Evolutionary conservation across 2,113 vertebrate genomes (phyloP), one percentile per base, ranked within the genome.

Genomic region (Oncorhynchus nerka): DNA sequence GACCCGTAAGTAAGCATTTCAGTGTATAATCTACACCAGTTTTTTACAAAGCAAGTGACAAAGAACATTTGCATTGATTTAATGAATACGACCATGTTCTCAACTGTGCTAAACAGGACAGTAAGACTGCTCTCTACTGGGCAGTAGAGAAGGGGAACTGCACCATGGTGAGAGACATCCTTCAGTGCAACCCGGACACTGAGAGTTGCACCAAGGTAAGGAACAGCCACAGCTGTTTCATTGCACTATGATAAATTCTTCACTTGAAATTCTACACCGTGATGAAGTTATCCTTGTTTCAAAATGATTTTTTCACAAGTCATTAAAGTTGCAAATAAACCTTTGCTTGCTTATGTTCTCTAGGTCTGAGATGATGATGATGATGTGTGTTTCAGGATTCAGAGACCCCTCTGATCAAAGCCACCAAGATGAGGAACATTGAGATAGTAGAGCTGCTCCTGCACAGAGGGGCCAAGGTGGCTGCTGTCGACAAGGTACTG

Each of bases 381-480:
- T 45, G 2, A 12, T 45, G 39, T 45, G 3, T 73, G 65, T 87
- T 86, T 67, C 78, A 99, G 98, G 98, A 99, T 5, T 97, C 96
- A 22, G 98, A 99, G 86, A 98, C 97, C 3, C 96, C 98, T 0
- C 95, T 99, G 70, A 99, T 99, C 87, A 99, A 99, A 90, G 97
- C 97, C 57, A 99, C 98, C 67, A 99, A 99, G 90, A 99, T 99
- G 97, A 95, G 98, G 86, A 98, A 95, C 81, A 97, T 99, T 81
- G 98, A 99, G 82, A 95, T 99, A 48, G 98, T 99, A 57, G 97
- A 99, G 83, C 95, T 97, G 19, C 91, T 99, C 81, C 91, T 99
- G 70, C 96, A 99, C 86, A 99, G 98, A 93, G 97, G 97, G 74
- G 98, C 97, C 11, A 99, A 95, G 65, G 98, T 99, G 77, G 98